Base-by-base conservation (phyloP, 1,140 invertebrate genomes). In the Listronotus oregonensis region DNA sequence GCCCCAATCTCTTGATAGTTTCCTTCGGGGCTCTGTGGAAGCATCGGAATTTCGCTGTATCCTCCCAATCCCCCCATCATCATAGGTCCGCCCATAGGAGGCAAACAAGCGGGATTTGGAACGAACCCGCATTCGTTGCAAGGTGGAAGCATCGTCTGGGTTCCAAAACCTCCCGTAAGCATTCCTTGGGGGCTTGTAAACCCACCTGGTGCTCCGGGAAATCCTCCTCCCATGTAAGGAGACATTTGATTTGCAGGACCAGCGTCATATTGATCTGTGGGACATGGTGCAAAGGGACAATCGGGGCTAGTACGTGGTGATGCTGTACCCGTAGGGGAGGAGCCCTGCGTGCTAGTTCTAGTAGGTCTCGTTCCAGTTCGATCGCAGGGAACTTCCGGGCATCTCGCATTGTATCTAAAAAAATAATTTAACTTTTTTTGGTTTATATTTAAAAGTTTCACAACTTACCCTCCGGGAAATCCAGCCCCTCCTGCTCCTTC, bases 1-100 rank as follows among this genome's bases (percentile, higher is more conserved):
- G 77, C 77, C 0, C 77, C 78, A 44, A 80, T 79, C 69, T 79
- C 78, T 66, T 79, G 75, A 52, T 78, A 78, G 49, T 73, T 71
- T 18, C 74, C 71, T 9, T 71, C 68, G 46, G 54, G 51, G 15
- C 39, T 31, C 39, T 7, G 46, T 8, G 49, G 47, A 3, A 17
- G 27, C 15, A 42, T 21, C 3, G 8, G 12, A n/a, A 21, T 43
- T 2, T 27, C 44, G 0, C 11, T 21, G 47, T 61, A 42, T 1
- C 37, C 34, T n/a, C 44, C 50, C 21, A 56, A 34, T 12, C 32
- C 31, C 8, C n/a, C 11, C 40, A 11, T 31, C n/a, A 47, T 10
- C 27, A 27, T 51, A 3, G 7, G 12, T 21, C 32, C 34, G 11
- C 9, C 34, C 27, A 47, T 50, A 11, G 50, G 52, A 3, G 62